Base-by-base conservation (phyloP, 2,113 vertebrate genomes). In the Cichladusa arquata region DNA sequence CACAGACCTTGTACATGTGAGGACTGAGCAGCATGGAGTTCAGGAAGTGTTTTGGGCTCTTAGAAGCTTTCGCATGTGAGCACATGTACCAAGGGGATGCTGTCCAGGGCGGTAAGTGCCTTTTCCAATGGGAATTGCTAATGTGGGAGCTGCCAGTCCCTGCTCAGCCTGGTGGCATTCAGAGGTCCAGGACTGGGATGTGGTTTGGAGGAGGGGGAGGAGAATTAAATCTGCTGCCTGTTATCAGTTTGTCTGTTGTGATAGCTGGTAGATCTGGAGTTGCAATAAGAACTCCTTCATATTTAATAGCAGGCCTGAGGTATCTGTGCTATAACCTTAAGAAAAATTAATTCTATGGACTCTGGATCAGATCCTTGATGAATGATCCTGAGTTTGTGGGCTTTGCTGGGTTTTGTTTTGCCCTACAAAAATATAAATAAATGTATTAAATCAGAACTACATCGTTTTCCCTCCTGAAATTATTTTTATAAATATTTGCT, bases 11-110 rank as follows among this genome's bases (percentile, higher is more conserved):
- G 10, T 11, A 12, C 10, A 5, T 29, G 28, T 26, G 26, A 61
- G 57, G 31, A 24, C 17, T 23, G 40, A 81, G 42, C 4, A 3
- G 6, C 33, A 13, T 50, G 62, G 28, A 69, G 36, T 38, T 61
- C 3, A n/a, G 61, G 31, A 60, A 36, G 31, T 14, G 26, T 33
- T 20, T 62, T 31, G 40, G 31, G 11, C 17, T 0, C 79, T 61
- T 25, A 22, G 57, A 53, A 11, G 8, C 66, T 88, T 51, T 26
- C 42, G 29, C 0, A 6, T 5, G 29, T 3, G 38, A n/a, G 1
- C 28, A 7, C 7, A 0, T 1, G 34, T 3, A 6, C 33, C 33
- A 6, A 2, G 50, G 2, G 5, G 34, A 8, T 34, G 45, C 76
- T 69, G 3, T 9, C 29, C 0, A 0, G 26, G 40, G 26, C 2